Percentiles rank a stretch among this genome's conserved stretches.
These are phyloP conservation scores for Strix uralensis DNA, from an alignment of 2,113 vertebrate genomes.

Conservation along the genomic window DNA sequence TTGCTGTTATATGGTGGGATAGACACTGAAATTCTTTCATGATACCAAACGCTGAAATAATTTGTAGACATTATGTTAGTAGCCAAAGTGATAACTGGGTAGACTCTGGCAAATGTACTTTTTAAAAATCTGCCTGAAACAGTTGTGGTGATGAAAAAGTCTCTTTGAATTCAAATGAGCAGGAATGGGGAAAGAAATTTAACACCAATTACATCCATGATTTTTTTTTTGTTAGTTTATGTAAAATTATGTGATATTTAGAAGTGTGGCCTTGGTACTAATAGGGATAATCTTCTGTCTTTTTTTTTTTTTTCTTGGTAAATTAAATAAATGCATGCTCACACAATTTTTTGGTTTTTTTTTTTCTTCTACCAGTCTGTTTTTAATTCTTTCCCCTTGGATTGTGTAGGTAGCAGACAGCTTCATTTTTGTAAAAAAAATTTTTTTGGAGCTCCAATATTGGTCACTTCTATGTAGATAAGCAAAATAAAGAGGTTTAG, in stretches of 20 bases:
- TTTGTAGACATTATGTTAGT: not conserved
- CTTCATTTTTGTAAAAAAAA: too few species aligned
- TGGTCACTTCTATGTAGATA: not conserved
- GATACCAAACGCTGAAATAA: not conserved
- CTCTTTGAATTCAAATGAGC: not conserved
- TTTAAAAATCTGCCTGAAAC: not conserved
- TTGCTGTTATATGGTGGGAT: rapidly evolving
- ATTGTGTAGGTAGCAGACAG: not conserved
- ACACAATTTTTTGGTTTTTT: not conserved
- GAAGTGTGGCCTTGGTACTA: not conserved
- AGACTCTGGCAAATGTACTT: not conserved
- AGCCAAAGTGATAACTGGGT: not conserved
- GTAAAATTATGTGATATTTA: not conserved
- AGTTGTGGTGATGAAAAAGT: not conserved
- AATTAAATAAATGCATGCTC: not conserved
- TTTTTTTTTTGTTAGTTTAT: too few species aligned
- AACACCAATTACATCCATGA: not conserved
- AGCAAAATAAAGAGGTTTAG: not conserved
- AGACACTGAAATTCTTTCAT: not conserved
- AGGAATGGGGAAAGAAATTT: not conserved
- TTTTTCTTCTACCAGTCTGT: not conserved
- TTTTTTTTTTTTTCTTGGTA: not conserved
- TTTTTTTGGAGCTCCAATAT: not conserved
- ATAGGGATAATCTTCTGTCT: not conserved
- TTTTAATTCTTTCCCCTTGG: not conserved